Base-by-base conservation (phyloP, 2,797 vertebrate species). In the Xenopus petersii region DNA sequence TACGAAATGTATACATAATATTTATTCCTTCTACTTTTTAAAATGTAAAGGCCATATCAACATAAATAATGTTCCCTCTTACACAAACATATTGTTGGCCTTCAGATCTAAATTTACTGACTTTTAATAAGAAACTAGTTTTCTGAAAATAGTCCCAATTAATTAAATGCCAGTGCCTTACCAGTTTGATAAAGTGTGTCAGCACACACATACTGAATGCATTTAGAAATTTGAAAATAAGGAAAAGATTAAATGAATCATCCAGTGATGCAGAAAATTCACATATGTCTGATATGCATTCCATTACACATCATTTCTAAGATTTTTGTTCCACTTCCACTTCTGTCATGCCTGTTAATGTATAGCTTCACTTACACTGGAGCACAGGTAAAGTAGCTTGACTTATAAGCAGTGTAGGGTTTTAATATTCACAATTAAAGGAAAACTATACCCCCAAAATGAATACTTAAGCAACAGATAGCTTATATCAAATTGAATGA, bases 251-350 rank as follows among this genome's bases (percentile, higher is more conserved):
- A 56, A 56, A 56, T 15, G 54, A 56, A 56, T 56, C 54, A 17
- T 17, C 4, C 54, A 86, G 76, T 82, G 72, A 70, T 88, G 88
- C 87, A 90, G 87, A 91, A 90, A 89, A 85, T 84, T 86, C 90
- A 86, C 91, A 91, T 91, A 89, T 92, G 89, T 90, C 88, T 83
- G 84, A 86, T 85, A 84, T 83, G 84, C 89, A 90, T 88, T 75
- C 82, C 86, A 88, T 80, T 88, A 87, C 86, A 88, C 86, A 82
- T 15, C 13, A 56, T 56, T 56, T 56, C 54, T 56, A 15, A 16
- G 54, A 56, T 17, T 56, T 56, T 5, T 8, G 2, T n/a, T 7
- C 17, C 49, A 7, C 49, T 10, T 4, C 11, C 49, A 17, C 54
- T 56, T 56, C 15, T 56, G 13, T 15, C n/a, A 5, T 56, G 16